Conservation (phyloP, 2,888 invertebrate genomes). For the Lasius platythorax region DNA sequence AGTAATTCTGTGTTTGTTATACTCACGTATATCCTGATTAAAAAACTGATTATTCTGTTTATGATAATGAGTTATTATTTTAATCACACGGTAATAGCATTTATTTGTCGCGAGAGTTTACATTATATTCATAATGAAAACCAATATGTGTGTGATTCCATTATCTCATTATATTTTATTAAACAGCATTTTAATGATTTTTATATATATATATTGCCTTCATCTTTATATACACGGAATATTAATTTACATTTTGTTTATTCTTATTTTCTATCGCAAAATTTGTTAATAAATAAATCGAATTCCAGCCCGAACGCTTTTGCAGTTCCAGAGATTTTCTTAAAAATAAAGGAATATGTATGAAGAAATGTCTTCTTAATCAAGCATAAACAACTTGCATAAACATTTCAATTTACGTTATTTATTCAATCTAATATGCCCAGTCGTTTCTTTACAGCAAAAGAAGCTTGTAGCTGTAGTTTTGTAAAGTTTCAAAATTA, state of each 20-base stretch:
- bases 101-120: slow-evolving; percentile 31
- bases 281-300: neutral
- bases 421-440: slow-evolving; percentile 48
- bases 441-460: slow-evolving; percentile 48
- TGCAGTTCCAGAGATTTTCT: neutral
- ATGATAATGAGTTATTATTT: slow-evolving; percentile 45
- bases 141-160: slow-evolving; percentile 6
- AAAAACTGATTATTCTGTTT: slow-evolving; percentile 43
- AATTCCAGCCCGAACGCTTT: neutral
- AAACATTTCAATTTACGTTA: slow-evolving; percentile 64
- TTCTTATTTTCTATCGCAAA: neutral
- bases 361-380: slow-evolving; percentile 24
- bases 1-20: slow-evolving; percentile 18
- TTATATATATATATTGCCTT: neutral
- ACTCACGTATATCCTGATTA: slow-evolving; percentile 17
- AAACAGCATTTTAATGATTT: slow-evolving; percentile 25
- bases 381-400: slow-evolving; percentile 29
- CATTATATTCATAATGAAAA: slow-evolving; percentile 23
- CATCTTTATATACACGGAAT: neutral
- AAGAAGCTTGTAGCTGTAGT: slow-evolving; percentile 41
- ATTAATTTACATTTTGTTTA: slow-evolving; percentile 2
- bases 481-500: slow-evolving; percentile 55
- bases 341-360: slow-evolving; percentile 17
- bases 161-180: slow-evolving; percentile 39
- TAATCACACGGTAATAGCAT: slow-evolving; percentile 41